Percentiles rank a stretch among this genome's conserved stretches.
These are phyloP conservation scores for Emys orbicularis DNA, from an alignment of 2,797 vertebrate genomes.

Conservation along the genomic window DNA sequence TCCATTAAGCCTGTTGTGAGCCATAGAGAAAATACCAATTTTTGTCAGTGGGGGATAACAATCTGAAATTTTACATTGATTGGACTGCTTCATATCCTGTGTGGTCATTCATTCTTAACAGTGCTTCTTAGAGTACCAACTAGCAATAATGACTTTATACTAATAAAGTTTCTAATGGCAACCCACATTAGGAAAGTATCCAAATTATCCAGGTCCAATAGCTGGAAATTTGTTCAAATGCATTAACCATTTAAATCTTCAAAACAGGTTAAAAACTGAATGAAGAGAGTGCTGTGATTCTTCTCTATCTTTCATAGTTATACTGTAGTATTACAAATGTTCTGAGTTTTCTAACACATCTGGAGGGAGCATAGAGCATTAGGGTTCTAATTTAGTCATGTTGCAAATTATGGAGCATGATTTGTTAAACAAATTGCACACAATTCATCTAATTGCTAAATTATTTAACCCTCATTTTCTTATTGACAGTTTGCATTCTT, in stretches of 20 bases:
- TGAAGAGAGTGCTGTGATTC: neutral
- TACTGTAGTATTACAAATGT: neutral
- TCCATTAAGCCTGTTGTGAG: slow-evolving; percentile 64
- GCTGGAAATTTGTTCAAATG: slow-evolving; percentile 58
- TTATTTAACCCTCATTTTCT: slow-evolving; percentile 24
- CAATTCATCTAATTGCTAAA: slow-evolving; percentile 19
- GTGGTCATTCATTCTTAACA: slow-evolving; percentile 69
- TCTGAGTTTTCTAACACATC: neutral
- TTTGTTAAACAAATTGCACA: neutral
- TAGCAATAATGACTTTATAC: slow-evolving; percentile 68
- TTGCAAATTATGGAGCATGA: neutral
- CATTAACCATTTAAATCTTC: slow-evolving; percentile 58
- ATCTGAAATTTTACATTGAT: slow-evolving; percentile 68
- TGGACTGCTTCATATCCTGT: slow-evolving; percentile 58
- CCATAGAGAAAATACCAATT: slow-evolving; percentile 54
- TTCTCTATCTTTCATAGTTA: neutral
- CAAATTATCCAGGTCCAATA: slow-evolving; percentile 62
- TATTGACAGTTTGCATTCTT: neutral
- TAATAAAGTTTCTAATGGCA: slow-evolving; percentile 71
- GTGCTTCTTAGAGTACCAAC: slow-evolving; percentile 36
- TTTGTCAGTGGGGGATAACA: slow-evolving; percentile 62
- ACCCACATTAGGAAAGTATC: slow-evolving; percentile 58
- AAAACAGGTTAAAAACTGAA: slow-evolving; percentile 8
- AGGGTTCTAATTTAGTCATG: neutral
- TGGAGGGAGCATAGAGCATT: neutral